phyloP scores from a whole-genome alignment of 2,888 invertebrate genomes.

The Andrena dorsata region DNA sequence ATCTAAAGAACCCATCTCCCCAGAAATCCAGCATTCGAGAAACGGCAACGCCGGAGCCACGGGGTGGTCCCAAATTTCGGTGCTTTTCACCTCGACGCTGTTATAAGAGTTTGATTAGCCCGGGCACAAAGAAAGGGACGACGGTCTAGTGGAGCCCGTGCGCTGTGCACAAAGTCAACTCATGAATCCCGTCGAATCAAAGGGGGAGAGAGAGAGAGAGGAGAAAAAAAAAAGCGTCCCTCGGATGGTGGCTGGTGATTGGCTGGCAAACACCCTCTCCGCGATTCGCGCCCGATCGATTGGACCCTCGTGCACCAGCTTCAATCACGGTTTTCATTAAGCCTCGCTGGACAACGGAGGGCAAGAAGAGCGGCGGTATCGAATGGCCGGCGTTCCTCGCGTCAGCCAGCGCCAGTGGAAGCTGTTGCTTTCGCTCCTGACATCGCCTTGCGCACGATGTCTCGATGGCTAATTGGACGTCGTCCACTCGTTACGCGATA shows the following conservation, averaged over 20 bases:
- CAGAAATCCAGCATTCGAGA: background rate
- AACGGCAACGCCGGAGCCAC: background rate
- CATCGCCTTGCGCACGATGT: conserved; percentile 11
- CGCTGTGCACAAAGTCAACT: conserved; percentile 66
- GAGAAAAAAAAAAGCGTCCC: conserved; percentile 61
- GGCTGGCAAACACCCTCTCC: conserved; percentile 75
- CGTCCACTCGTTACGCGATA: conserved; percentile 51
- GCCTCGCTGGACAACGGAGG: conserved; percentile 65
- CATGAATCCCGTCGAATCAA: conserved; percentile 68
- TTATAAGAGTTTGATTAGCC: conserved; percentile 46
- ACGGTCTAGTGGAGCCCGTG: conserved; percentile 25
- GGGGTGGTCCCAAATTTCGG: background rate
- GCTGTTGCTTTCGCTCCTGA: conserved; percentile 29
- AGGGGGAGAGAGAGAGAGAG: conserved; percentile 47
- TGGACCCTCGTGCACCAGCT: conserved; percentile 71
- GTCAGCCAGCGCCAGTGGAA: conserved; percentile 32
- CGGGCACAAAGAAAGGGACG: conserved; percentile 18
- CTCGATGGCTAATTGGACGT: conserved; percentile 45
- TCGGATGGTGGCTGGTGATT: conserved; percentile 71
- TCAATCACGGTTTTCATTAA: conserved; percentile 82
- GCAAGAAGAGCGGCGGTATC: conserved; percentile 37
- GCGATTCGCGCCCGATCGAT: conserved; percentile 76
- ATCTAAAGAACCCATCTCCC: too few relatives aligned
- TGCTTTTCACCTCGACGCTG: conserved; percentile 20
- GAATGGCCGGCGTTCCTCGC: conserved; percentile 57